Base-by-base conservation (phyloP, 2,113 vertebrate genomes). In the Stictonetta naevosa region DNA sequence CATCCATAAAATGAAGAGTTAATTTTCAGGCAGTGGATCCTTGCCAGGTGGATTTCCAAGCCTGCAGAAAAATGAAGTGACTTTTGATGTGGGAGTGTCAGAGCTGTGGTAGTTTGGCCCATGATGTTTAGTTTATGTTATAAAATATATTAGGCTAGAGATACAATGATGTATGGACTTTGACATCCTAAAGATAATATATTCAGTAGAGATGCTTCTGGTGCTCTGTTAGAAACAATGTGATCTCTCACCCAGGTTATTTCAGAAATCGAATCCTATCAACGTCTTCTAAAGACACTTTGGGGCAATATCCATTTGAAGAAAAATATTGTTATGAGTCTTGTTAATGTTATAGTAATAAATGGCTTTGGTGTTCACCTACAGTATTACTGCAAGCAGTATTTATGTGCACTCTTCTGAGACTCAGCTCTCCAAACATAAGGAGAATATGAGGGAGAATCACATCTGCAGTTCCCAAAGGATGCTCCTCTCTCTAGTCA, bases 401-500 rank as follows among this genome's bases (percentile, higher is more conserved):
- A 13, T 69, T 93, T 13, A 2, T 36, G 60, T 38, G 11, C 1
- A 1, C 8, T 50, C 14, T 79, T 64, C 56, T 56, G 66, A 73
- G 36, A 73, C 38, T 81, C 77, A 48, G 52, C 69, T 92, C 79
- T 83, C 82, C 46, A 68, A 80, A 95, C 21, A 42, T n/a, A 42
- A 78, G 75, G 59, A 50, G 1, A 0, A 58, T 55, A 28, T 0
- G 0, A 88, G 50, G 10, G 46, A 46, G 20, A 93, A 83, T 28
- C 64, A n/a, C 55, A 16, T 3, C 79, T 84, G 80, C 85, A 52
- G 67, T 42, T 91, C 82, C 93, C 67, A 83, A 85, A 62, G n/a
- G 84, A 80, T 88, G 93, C 76, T 96, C 83, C 19, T 19, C 59
- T 94, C 58, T 78, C 44, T 90, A 74, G 76, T 26, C 69, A 82